Percentiles rank a stretch among this genome's conserved stretches.
Conservation (phyloP, 2,113 vertebrate genomes). For the Mobula hypostoma region DNA sequence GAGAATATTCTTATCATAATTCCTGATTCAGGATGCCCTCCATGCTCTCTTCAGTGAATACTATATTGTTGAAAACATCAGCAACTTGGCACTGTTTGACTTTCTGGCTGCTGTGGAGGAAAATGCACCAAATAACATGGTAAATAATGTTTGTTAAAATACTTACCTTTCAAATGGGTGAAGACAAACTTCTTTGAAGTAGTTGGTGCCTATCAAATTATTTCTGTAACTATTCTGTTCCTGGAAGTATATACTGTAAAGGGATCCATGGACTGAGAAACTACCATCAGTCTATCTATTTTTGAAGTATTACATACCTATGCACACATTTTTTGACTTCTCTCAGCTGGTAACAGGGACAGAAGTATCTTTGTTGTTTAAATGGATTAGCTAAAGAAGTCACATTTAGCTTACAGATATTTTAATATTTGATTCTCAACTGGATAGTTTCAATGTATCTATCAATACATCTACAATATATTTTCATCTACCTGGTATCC, state of each 20-base stretch:
- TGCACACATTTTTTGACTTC: not conserved
- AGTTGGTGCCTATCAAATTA: constrained; percentile 13
- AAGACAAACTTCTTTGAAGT: constrained; percentile 17
- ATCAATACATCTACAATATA: not conserved
- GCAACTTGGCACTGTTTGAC: constrained; percentile 32
- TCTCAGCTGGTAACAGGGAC: not conserved
- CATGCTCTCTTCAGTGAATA: constrained; percentile 32
- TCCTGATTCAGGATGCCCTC: constrained; percentile 12
- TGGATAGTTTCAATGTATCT: not conserved
- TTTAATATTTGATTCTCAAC: not conserved
- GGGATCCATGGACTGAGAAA: constrained; percentile 6
- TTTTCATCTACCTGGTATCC: not conserved
- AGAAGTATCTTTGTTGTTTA: not conserved
- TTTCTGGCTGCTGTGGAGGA: constrained; percentile 35
- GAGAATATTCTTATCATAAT: not conserved
- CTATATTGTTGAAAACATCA: constrained; percentile 35
- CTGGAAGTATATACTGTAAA: constrained; percentile 5
- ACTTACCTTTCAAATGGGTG: constrained; percentile 22
- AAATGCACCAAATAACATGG: constrained; percentile 37
- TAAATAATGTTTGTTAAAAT: constrained; percentile 25
- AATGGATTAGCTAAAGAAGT: not conserved
- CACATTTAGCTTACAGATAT: not conserved
- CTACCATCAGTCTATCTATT: constrained; percentile 2
- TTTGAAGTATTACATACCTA: not conserved
- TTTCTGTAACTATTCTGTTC: not conserved